Evolutionary conservation across 2,888 invertebrate species (phyloP), one percentile per base, ranked within the genome.

Genomic region (Xanthostigma xanthostigma): DNA sequence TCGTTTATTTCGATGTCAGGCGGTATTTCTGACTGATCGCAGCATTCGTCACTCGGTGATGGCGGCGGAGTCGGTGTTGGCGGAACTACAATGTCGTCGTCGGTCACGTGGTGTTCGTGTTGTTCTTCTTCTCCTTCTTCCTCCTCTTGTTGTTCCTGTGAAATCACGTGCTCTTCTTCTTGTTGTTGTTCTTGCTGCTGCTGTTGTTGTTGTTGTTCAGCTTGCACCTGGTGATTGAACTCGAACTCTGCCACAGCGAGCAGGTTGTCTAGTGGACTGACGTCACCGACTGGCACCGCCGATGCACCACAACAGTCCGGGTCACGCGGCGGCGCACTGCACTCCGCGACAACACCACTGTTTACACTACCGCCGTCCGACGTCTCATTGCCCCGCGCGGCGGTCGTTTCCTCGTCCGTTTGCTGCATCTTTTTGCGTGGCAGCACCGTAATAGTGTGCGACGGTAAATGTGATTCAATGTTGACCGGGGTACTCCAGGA

Each of bases 181-280:
- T 39, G 43, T 11, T 14, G 27, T 5, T 36, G 9, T 12, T 9
- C 6, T 34, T 37, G 36, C 27, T 27, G 27, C 9, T 11, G 34
- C 35, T 48, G 41, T 38, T 14, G n/a, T 34, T n/a, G 45, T 42
- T 44, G n/a, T 27, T 45, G 36, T 13, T 45, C 45, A 14, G 33
- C 38, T 34, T 45, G 42, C 36, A 48, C 37, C 39, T 53, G 53
- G 36, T 78, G 76, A 62, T 76, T 75, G 59, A 78, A 74, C 64
- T 78, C 78, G 46, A 78, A 69, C 64, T 78, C 78, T 52, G 78
- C 78, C 50, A 78, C 78, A 48, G 78, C 78, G 50, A 78, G 70
- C 58, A 78, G 66, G 64, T 73, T 78, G 62, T 78, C 78, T 57
- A 78, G 70, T 58, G 77, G 76, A 51, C 61, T 68, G 60, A 62